Conservation (phyloP, 2,888 invertebrate genomes). For the Leptopilina syphax region DNA sequence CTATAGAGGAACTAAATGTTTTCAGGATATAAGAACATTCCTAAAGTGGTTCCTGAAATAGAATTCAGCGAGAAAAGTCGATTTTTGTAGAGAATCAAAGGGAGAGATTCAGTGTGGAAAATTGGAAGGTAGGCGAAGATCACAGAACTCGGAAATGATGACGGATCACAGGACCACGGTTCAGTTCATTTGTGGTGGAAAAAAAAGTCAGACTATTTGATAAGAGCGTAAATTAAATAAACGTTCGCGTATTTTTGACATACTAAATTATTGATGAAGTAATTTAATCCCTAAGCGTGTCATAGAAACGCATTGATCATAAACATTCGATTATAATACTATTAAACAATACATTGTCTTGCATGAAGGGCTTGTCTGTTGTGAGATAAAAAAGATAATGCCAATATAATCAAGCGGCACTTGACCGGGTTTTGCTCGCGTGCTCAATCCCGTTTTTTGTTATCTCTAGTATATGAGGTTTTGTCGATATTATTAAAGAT, state of each 20-base stretch:
- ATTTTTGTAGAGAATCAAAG: slow-evolving; percentile 12
- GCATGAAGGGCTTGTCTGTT: slow-evolving; percentile 39
- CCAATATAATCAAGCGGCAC: slow-evolving; percentile 12
- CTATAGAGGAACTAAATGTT: too few species aligned
- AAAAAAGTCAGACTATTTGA: not conserved
- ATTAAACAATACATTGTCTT: slow-evolving; percentile 50
- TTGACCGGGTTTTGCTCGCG: not conserved
- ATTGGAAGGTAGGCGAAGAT: slow-evolving; percentile 39
- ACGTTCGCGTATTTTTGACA: not conserved
- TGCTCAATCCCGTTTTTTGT: slow-evolving; percentile 10
- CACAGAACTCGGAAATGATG: slow-evolving; percentile 36
- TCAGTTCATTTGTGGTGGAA: slow-evolving; percentile 20
- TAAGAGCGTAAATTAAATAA: not conserved
- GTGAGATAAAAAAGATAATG: slow-evolving; percentile 19
- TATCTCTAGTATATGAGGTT: not conserved
- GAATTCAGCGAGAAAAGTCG: slow-evolving; percentile 14
- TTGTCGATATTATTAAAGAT: slow-evolving; percentile 16
- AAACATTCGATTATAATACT: slow-evolving; percentile 45
- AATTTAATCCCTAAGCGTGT: not conserved
- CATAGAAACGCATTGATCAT: slow-evolving; percentile 35
- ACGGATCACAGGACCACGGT: slow-evolving; percentile 23
- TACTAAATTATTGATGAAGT: not conserved
- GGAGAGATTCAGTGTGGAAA: not conserved
- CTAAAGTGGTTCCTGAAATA: not conserved
- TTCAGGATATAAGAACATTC: not conserved